Percentiles rank a stretch among this genome's conserved stretches.
Evolutionary conservation across 2,113 vertebrate genomes (phyloP).

Genomic region (Zosterops japonicus): DNA sequence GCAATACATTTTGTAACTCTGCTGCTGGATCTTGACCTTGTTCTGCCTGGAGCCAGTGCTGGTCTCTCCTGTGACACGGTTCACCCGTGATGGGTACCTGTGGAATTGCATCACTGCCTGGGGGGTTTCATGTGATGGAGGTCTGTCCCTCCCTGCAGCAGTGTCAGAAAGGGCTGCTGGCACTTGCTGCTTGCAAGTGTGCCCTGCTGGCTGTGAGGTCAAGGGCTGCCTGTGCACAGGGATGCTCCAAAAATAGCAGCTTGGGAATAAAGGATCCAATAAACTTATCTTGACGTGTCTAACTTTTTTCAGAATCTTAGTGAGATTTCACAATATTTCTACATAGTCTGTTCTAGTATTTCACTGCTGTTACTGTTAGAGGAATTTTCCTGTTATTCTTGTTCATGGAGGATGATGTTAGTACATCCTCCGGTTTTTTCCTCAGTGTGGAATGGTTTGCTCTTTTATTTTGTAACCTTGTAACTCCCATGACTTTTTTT

Average conservation of each 20-base stretch:
- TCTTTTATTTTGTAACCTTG: not conserved
- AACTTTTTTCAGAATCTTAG: not conserved
- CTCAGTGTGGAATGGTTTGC: not conserved
- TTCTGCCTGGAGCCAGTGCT: not conserved
- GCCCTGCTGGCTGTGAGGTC: not conserved
- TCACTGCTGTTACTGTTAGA: not conserved
- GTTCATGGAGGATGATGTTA: not conserved
- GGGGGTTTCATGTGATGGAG: rapidly evolving
- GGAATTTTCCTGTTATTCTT: not conserved
- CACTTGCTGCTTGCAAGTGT: not conserved
- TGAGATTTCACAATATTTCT: not conserved
- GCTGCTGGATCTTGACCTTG: not conserved
- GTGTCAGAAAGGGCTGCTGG: not conserved
- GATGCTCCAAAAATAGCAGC: not conserved
- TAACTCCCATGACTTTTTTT: not conserved
- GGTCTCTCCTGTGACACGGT: not conserved
- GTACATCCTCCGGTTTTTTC: not conserved
- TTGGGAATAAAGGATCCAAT: not conserved
- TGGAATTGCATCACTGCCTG: rapidly evolving
- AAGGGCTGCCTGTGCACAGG: not conserved
- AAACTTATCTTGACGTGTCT: not conserved
- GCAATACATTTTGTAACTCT: not conserved
- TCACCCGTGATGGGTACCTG: not conserved
- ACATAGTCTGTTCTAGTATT: not conserved
- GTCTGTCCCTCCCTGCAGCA: rapidly evolving